Evolutionary conservation across 2,113 vertebrate species (phyloP).

Genomic region (Ailuropoda melanoleuca): DNA sequence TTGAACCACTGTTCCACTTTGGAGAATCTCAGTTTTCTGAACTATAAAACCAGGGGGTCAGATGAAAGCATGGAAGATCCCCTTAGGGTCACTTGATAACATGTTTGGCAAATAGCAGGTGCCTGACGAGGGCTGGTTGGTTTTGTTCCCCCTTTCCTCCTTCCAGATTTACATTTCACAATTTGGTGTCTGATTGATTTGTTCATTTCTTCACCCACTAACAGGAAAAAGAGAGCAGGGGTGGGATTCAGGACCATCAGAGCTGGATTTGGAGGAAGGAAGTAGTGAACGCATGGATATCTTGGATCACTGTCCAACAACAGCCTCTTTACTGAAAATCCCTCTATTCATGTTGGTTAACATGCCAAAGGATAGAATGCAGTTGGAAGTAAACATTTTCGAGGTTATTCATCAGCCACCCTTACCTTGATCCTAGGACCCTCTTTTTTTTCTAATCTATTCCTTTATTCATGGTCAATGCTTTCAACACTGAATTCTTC

Average conservation of each 20-base stretch:
- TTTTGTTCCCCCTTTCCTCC: not conserved
- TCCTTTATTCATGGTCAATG: not conserved
- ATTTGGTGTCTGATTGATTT: not conserved
- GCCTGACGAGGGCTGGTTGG: not conserved
- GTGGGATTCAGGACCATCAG: not conserved
- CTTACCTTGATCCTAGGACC: not conserved
- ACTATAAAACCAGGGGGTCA: not conserved
- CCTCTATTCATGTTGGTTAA: not conserved
- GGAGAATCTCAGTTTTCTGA: not conserved
- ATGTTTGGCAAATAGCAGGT: not conserved
- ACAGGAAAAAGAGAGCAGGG: not conserved
- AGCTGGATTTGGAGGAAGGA: conserved; percentile 6
- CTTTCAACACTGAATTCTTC: not conserved
- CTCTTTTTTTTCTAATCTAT: not conserved
- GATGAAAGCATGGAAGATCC: not conserved
- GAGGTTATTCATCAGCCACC: not conserved
- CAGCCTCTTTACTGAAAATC: not conserved
- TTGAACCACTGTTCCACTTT: not conserved
- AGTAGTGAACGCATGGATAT: not conserved
- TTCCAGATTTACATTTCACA: not conserved
- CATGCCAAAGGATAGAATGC: not conserved
- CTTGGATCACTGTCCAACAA: not conserved
- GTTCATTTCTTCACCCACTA: not conserved
- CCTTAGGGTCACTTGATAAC: not conserved
- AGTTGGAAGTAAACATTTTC: not conserved